Evolutionary conservation across 53 echinoderm and acorn worm species (phyloP).

Genomic region (Astropecten irregularis): DNA sequence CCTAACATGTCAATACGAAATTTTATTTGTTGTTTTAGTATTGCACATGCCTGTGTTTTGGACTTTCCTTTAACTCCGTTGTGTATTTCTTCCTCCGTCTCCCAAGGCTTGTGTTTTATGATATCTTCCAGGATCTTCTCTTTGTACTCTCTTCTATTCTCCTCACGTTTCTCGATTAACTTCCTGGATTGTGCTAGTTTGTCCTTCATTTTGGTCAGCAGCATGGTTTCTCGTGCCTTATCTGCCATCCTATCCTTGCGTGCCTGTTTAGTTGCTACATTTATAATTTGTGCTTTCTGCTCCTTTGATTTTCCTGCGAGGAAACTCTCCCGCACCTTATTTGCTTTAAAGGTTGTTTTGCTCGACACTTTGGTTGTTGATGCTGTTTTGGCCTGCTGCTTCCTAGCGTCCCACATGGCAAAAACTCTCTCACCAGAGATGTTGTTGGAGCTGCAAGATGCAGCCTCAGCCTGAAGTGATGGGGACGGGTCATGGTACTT

Average conservation of each 20-base stretch:
- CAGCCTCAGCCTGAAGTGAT: not conserved
- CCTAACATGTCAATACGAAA: not conserved
- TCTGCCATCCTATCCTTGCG: not conserved
- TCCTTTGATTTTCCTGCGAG: conserved; percentile 13
- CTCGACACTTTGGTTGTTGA: not conserved
- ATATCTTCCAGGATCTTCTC: not conserved
- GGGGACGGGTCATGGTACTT: not conserved
- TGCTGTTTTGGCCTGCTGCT: not conserved
- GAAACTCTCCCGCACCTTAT: conserved; percentile 15
- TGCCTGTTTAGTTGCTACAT: conserved; percentile 13
- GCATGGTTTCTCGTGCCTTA: not conserved
- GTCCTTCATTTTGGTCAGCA: not conserved
- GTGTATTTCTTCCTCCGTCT: not conserved
- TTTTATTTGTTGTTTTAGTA: conserved; percentile 3
- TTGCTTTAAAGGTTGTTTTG: conserved; percentile 18
- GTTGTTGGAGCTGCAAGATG: conserved; percentile 17
- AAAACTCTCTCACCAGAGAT: conserved; percentile 47
- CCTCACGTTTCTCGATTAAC: not conserved
- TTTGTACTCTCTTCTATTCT: not conserved
- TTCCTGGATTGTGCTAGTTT: not conserved
- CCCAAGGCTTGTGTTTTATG: not conserved
- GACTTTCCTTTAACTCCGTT: not conserved
- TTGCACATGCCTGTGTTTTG: not conserved
- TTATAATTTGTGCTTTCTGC: not conserved
- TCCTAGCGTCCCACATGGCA: conserved; percentile 15